These are phyloP conservation scores for Stictonetta naevosa DNA, from an alignment of 2,113 vertebrate species.

Conservation along the genomic window DNA sequence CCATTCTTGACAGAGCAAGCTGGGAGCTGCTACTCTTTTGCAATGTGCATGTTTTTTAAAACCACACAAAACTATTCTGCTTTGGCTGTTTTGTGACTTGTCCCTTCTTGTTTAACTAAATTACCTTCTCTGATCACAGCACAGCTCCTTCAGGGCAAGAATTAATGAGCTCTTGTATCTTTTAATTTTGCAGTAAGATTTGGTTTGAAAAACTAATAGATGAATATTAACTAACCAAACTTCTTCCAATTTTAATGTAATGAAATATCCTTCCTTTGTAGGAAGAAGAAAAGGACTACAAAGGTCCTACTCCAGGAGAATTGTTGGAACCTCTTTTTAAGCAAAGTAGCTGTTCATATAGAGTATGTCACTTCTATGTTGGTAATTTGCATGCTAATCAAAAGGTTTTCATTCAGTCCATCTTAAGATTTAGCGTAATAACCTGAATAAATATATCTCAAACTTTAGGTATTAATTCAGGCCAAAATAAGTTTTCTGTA, in stretches of 20 bases:
- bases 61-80: not conserved
- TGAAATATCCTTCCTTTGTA: slow-evolving; percentile 66
- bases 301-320: slow-evolving; percentile 84
- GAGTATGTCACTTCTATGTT: slow-evolving; percentile 79
- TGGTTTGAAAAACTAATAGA: not conserved
- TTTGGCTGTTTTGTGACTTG: not conserved
- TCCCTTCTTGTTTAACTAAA: not conserved
- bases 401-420: not conserved
- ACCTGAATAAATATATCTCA: not conserved
- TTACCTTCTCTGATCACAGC: not conserved
- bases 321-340: slow-evolving; percentile 95
- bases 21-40: not conserved
- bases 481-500: not conserved
- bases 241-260: not conserved
- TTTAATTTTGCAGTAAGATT: not conserved
- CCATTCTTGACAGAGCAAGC: not conserved
- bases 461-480: not conserved
- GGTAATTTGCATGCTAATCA: not conserved
- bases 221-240: not conserved
- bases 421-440: not conserved
- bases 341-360: slow-evolving; percentile 97
- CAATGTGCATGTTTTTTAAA: not conserved
- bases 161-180: not conserved
- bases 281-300: slow-evolving; percentile 90
- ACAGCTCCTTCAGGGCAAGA: not conserved